phyloP scores from a whole-genome alignment of 1,140 invertebrate species.

The Drosophila novamexicana region DNA sequence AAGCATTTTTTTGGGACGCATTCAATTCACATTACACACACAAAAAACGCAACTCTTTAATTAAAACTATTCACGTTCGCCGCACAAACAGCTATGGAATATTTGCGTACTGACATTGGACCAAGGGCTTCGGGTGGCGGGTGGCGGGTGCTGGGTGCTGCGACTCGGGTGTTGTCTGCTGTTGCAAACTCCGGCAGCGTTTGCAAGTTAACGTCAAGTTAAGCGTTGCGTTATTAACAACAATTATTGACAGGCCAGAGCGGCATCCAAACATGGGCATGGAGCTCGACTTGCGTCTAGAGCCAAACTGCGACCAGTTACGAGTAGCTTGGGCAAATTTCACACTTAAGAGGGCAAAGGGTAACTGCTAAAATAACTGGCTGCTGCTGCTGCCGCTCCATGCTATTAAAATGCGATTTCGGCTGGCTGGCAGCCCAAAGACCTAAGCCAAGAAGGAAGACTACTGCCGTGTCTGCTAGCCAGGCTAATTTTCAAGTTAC shows the following conservation, averaged over 20 bases:
- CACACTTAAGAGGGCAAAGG: slow-evolving; percentile 76
- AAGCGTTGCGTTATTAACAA: slow-evolving; percentile 58
- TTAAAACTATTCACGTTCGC: too few relatives aligned
- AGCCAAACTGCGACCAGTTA: background rate
- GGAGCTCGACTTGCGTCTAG: background rate
- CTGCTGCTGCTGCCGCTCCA: slow-evolving; percentile 15
- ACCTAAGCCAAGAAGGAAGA: too few relatives aligned
- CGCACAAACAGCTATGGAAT: too few relatives aligned
- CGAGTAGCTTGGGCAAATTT: slow-evolving; percentile 58
- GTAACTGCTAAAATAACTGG: slow-evolving; percentile 59
- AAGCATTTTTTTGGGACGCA: too few relatives aligned
- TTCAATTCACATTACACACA: too few relatives aligned
- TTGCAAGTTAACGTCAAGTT: slow-evolving; percentile 52
- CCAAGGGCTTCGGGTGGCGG: too few relatives aligned
- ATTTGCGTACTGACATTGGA: too few relatives aligned
- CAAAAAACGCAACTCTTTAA: too few relatives aligned
- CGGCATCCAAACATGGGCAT: background rate
- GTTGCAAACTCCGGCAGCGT: slow-evolving; percentile 40
- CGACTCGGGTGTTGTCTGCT: background rate
- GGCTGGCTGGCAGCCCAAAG: too few relatives aligned
- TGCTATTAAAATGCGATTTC: slow-evolving; percentile 72
- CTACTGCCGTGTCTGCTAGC: background rate
- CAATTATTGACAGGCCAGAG: slow-evolving; percentile 57
- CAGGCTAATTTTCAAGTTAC: slow-evolving; percentile 62
- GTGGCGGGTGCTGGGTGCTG: too few relatives aligned